Evolutionary conservation across 2,888 invertebrate genomes (phyloP).

Genomic region (Congeria kusceri): DNA sequence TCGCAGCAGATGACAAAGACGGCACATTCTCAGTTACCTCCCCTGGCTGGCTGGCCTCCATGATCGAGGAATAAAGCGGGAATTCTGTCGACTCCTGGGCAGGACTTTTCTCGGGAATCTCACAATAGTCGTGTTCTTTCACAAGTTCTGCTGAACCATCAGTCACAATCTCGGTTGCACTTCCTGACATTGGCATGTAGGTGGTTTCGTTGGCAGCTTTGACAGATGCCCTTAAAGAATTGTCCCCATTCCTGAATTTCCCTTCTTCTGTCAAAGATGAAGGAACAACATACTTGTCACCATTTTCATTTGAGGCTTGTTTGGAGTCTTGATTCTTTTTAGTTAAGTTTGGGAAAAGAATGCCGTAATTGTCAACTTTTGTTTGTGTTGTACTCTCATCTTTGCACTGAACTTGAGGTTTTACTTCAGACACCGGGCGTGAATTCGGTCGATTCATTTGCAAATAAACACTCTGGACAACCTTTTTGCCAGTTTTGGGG

Average conservation of each 20-base stretch:
- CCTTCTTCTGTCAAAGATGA: background rate
- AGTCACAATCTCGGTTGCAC: background rate
- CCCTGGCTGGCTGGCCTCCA: background rate
- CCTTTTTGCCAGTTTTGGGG: slow-evolving; percentile 34
- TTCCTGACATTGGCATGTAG: slow-evolving; percentile 30
- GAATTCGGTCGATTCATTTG: slow-evolving; percentile 38
- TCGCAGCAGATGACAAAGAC: too few species aligned
- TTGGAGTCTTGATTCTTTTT: slow-evolving; percentile 9
- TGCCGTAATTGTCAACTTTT: slow-evolving; percentile 52
- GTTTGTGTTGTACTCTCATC: slow-evolving; percentile 12
- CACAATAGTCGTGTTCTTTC: slow-evolving; percentile 54
- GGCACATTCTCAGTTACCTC: background rate
- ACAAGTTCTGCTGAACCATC: background rate
- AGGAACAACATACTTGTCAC: slow-evolving; percentile 50
- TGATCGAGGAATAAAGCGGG: background rate
- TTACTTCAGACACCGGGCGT: slow-evolving; percentile 35
- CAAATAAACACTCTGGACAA: slow-evolving; percentile 42
- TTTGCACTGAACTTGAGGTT: slow-evolving; percentile 20
- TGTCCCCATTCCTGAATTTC: too few species aligned
- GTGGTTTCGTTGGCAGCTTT: slow-evolving; percentile 52
- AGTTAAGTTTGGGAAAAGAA: slow-evolving; percentile 57
- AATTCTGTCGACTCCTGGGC: background rate
- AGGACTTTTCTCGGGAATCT: slow-evolving; percentile 52
- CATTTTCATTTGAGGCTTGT: slow-evolving; percentile 42
- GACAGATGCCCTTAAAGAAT: slow-evolving; percentile 28